Conservation (phyloP, 2,888 invertebrate genomes). For the Callosobruchus maculatus region DNA sequence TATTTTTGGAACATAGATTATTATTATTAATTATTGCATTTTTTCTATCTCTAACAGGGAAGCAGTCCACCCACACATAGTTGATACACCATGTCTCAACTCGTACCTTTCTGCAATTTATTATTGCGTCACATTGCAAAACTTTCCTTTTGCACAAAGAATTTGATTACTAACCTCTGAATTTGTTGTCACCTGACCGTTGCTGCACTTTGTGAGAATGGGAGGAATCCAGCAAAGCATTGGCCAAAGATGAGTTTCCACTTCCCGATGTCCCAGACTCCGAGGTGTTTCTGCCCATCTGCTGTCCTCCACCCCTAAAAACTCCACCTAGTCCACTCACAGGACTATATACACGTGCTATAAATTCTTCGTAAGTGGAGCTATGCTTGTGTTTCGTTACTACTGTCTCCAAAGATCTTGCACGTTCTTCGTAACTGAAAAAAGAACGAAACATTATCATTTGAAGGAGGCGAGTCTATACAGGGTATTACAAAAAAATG, state of each 20-base stretch:
- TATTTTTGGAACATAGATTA: too few relatives aligned
- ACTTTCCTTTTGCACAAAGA: too few relatives aligned
- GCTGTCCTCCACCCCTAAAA: conserved; percentile 38
- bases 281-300: conserved; percentile 33
- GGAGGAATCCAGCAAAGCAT: conserved; percentile 57
- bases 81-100: too few relatives aligned
- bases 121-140: too few relatives aligned
- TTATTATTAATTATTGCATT: too few relatives aligned
- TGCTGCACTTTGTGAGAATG: conserved; percentile 41
- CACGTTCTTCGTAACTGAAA: conserved; percentile 85
- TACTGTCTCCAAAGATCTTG: conserved; percentile 79
- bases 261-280: neutral
- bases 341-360: conserved; percentile 68
- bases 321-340: conserved; percentile 54
- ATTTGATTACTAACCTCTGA: conserved; percentile 36
- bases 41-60: too few relatives aligned
- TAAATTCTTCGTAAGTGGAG: conserved; percentile 88
- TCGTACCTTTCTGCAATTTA: too few relatives aligned
- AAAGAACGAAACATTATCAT: neutral
- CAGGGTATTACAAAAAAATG: too few relatives aligned
- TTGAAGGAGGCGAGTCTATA: neutral
- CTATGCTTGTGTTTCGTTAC: conserved; percentile 81
- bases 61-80: too few relatives aligned
- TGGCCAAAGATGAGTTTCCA: conserved; percentile 52
- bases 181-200: conserved; percentile 39